phyloP scores from a whole-genome alignment of 2,888 invertebrate species.

The Eulithis prunata region DNA sequence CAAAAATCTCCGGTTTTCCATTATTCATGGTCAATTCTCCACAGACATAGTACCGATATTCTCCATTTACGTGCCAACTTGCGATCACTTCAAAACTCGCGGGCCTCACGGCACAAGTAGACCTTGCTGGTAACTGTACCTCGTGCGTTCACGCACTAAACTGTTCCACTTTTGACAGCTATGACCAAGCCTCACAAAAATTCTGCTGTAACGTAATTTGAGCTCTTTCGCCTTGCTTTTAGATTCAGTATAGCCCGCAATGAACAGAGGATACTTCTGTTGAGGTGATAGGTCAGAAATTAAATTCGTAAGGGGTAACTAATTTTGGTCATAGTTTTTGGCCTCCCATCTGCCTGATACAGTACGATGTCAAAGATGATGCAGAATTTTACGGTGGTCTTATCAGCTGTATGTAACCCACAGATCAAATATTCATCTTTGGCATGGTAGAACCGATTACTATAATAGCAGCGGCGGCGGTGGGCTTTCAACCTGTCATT shows the following conservation, averaged over 20 bases:
- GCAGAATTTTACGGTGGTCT: too few species aligned
- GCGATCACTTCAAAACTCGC: slow-evolving; percentile 15
- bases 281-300: too few species aligned
- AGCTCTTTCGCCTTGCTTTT: background rate
- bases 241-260: background rate
- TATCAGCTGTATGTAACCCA: too few species aligned
- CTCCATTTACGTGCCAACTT: slow-evolving; percentile 26
- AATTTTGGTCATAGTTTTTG: too few species aligned
- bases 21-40: slow-evolving; percentile 7
- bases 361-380: too few species aligned
- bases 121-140: slow-evolving; percentile 44
- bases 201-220: background rate
- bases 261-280: background rate
- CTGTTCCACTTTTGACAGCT: slow-evolving; percentile 47
- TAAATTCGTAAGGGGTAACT: too few species aligned
- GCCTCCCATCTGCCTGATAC: too few species aligned
- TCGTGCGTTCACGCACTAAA: slow-evolving; percentile 42
- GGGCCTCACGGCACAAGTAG: slow-evolving; percentile 22
- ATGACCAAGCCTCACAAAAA: slow-evolving; percentile 16
- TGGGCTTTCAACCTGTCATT: too few species aligned
- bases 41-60: slow-evolving; percentile 28
- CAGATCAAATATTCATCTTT: too few species aligned
- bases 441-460: too few species aligned
- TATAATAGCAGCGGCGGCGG: too few species aligned
- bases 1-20: background rate